Evolutionary conservation across 2,888 invertebrate genomes (phyloP), one percentile per base, ranked within the genome.

Genomic region (Catocala sponsa): DNA sequence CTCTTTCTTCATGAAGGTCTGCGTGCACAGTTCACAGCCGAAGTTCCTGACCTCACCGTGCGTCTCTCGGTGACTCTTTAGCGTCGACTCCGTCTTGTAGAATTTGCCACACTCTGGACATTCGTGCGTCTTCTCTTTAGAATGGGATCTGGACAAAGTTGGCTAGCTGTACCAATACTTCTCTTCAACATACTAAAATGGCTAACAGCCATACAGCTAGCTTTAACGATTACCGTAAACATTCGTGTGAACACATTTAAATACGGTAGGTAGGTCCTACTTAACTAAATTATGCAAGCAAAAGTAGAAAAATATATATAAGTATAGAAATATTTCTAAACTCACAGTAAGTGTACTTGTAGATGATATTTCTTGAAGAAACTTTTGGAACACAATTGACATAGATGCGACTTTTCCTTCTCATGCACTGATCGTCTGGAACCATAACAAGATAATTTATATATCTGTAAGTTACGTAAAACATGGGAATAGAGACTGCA

Each of bases 301-400:
- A 38, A 38, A 38, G 1, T 2, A 25, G 25, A 38, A 38, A 6
- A 38, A 38, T 38, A 4, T 38, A 1, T 9, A 1, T 38, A 2
- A 7, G 35, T 38, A 4, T 4, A 25, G 4, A 2, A 25, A 25
- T 4, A 25, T 1, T 25, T 25, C 4, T 25, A 25, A 25, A 64
- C 70, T 72, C 80, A 93, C 94, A 90, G 87, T 62, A 94, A 77
- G 79, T 94, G 94, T 32, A 86, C 54, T 74, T 87, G 87, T 57
- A 94, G 78, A 67, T 92, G 90, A 66, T 90, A 83, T 76, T 88
- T 90, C 72, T 92, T 92, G 75, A 93, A 95, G 76, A 94, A 95
- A 51, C 90, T 90, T 63, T 93, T 94, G 0, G 94, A 92, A 68
- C 94, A 95, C 68, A 90, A 86, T 67, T 94, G 94, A 70, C 94